Percentiles rank a stretch among this genome's conserved stretches.
phyloP scores from a whole-genome alignment of 1,140 invertebrate genomes.

The Zaprionus inermis region DNA sequence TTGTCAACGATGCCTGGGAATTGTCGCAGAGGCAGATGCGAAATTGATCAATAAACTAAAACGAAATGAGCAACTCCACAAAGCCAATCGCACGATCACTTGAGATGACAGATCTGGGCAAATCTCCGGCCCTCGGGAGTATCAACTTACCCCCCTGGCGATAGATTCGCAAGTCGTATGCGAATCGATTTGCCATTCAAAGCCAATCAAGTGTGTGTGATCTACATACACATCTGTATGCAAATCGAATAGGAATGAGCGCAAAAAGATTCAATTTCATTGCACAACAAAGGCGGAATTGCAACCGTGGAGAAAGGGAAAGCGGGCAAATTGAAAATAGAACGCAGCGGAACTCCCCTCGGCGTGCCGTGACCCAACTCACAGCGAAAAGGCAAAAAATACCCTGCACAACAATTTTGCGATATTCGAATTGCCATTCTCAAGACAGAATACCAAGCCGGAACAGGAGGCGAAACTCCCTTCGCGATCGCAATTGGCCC shows the following conservation, averaged over 20 bases:
- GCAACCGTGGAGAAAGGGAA: slow-evolving; percentile 72
- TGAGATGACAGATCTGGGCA: slow-evolving; percentile 45
- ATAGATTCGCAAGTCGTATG: slow-evolving; percentile 51
- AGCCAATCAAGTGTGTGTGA: slow-evolving; percentile 71
- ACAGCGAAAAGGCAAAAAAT: slow-evolving; percentile 43
- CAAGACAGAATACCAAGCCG: slow-evolving; percentile 2
- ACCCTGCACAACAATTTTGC: slow-evolving; percentile 41
- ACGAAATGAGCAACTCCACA: slow-evolving; percentile 55
- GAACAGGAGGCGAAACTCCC: slow-evolving; percentile 13
- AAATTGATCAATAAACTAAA: slow-evolving; percentile 6
- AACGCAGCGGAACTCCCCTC: slow-evolving; percentile 5
- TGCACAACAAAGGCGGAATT: slow-evolving; percentile 68
- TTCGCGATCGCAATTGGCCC: slow-evolving; percentile 46
- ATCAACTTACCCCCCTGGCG: slow-evolving; percentile 56
- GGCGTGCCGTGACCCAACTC: not conserved
- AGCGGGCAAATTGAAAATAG: slow-evolving; percentile 7
- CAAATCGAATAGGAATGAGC: slow-evolving; percentile 47
- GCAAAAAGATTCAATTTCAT: slow-evolving; percentile 67
- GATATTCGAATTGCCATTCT: slow-evolving; percentile 61
- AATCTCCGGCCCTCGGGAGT: slow-evolving; percentile 47
- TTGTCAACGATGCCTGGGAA: not conserved
- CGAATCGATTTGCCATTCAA: slow-evolving; percentile 70
- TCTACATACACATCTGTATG: slow-evolving; percentile 57
- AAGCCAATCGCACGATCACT: slow-evolving; percentile 54
- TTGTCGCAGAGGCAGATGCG: not conserved